These are phyloP conservation scores for Apodemus sylvaticus DNA, from an alignment of 2,113 vertebrate species.

Conservation along the genomic window DNA sequence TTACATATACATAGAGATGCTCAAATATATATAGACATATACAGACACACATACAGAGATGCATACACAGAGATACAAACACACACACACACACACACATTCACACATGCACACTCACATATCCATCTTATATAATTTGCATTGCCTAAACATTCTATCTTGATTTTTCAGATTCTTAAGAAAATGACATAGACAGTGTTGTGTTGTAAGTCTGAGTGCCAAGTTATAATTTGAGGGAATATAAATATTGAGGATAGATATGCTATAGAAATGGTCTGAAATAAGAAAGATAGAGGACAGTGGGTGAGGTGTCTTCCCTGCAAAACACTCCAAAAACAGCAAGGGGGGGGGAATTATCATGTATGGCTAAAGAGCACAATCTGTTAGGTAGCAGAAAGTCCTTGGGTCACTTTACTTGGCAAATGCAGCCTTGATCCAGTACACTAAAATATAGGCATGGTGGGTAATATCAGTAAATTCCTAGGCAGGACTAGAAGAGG, in stretches of 20 bases:
- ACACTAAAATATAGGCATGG: not conserved
- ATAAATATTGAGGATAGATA: not conserved
- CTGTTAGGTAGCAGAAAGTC: not conserved
- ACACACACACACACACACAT: not conserved
- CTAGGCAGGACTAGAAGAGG: not conserved
- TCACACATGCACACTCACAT: not conserved
- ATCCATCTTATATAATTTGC: not conserved
- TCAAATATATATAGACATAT: not conserved
- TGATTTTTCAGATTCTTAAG: not conserved
- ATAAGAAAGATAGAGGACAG: not conserved
- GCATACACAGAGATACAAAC: no score
- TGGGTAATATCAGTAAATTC: not conserved
- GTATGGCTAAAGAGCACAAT: not conserved
- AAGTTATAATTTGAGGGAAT: not conserved
- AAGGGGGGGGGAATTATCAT: not conserved
- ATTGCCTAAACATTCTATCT: slow-evolving; percentile 48
- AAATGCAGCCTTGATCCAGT: not conserved
- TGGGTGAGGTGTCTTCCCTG: not conserved
- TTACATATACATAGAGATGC: not conserved
- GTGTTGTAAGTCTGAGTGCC: not conserved
- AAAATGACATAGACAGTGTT: slow-evolving; percentile 4
- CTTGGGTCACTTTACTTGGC: not conserved
- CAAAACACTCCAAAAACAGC: not conserved
- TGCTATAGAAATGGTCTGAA: not conserved
- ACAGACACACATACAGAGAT: not conserved